Base-by-base conservation (phyloP, 2,888 invertebrate species). In the Ditula angustiorana region DNA sequence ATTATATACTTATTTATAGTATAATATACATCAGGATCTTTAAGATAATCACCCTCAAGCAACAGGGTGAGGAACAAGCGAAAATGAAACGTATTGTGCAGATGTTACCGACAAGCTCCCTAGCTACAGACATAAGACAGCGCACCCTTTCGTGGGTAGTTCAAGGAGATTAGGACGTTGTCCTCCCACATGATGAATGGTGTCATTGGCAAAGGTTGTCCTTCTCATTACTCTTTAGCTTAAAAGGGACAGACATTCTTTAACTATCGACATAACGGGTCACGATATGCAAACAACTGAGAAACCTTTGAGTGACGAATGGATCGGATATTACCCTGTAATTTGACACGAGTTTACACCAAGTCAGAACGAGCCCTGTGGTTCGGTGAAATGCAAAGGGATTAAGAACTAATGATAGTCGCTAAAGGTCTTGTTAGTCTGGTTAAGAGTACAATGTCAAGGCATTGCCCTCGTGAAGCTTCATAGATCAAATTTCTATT, bases 281-380 rank as follows among this genome's bases (percentile, higher is more conserved):
- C 52, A n/a, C 13, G 16, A 57, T 26, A 47, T n/a, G 47, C 44
- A 67, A 57, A 67, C 46, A 60, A 69, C 59, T 49, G 49, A 55
- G 78, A 82, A 78, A 74, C 78, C 73, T 73, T 71, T 67, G 80
- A 77, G 74, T 77, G 72, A 61, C 77, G 71, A 76, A 79, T 77
- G 71, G 76, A 80, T 74, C 71, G 74, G 76, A 76, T 74, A 74
- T 77, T 68, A 73, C 57, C 44, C 61, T 56, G 65, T 61, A 47
- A 55, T 50, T 28, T 23, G 61, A 65, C 30, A 49, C 55, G 41
- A 55, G 19, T 37, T 19, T 41, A 19, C 21, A 23, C 11, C 47
- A 19, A 46, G 16, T 13, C 10, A 26, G 24, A n/a, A 49, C 50
- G 50, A 13, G 24, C 57, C 7, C 33, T 5, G 13, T 21, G 26